Conservation (phyloP, 2,113 vertebrate species). For the Numenius arquata region DNA sequence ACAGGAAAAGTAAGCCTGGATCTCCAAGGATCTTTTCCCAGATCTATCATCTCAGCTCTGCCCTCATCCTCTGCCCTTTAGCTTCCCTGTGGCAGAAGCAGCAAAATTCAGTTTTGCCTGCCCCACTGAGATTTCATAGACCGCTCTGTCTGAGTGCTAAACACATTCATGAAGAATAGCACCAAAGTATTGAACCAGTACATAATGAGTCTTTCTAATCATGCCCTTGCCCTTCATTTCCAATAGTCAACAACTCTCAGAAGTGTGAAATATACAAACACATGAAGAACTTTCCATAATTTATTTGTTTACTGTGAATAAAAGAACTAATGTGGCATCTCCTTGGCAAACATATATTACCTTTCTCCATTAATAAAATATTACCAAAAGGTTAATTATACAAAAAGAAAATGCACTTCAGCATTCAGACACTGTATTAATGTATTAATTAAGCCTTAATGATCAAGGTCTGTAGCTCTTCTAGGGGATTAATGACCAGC, state of each 20-base stretch:
- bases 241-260: not conserved
- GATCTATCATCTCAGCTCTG: not conserved
- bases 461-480: not conserved
- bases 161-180: not conserved
- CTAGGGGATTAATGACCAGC: slow-evolving; percentile 1
- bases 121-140: not conserved
- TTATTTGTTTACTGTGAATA: slow-evolving; percentile 19
- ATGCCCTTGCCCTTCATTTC: slow-evolving; percentile 24
- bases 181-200: slow-evolving; percentile 2
- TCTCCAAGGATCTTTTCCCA: not conserved
- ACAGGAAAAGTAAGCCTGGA: not conserved
- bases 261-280: slow-evolving; percentile 12
- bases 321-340: not conserved
- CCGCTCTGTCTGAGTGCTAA: not conserved
- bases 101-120: not conserved
- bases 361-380: not conserved
- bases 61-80: not conserved
- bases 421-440: not conserved
- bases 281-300: slow-evolving; percentile 3
- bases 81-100: not conserved
- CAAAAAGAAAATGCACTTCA: not conserved
- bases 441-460: slow-evolving; percentile 17
- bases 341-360: not conserved
- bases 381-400: slow-evolving; percentile 25
- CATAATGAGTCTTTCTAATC: slow-evolving; percentile 32